Evolutionary conservation across 1,140 invertebrate species (phyloP).

Genomic region (Zaprionus gabonicus): DNA sequence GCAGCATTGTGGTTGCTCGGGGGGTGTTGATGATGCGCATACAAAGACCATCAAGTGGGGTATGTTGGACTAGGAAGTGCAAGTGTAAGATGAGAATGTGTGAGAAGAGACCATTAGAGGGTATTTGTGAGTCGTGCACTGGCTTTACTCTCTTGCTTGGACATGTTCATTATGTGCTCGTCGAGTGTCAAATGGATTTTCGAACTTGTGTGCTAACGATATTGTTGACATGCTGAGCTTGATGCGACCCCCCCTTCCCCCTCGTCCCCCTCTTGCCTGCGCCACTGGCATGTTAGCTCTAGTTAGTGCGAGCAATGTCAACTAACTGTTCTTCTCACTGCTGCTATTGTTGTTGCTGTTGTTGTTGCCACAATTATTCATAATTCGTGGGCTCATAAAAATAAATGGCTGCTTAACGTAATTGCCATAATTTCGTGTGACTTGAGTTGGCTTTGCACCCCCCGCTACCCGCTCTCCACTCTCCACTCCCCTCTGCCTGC

Average conservation of each 20-base stretch:
- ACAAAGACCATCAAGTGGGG: not conserved
- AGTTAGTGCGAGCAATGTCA: slow-evolving; percentile 12
- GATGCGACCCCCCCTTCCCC: not conserved
- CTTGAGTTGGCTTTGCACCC: slow-evolving; percentile 54
- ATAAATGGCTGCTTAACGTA: slow-evolving; percentile 82
- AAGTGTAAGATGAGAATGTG: not conserved
- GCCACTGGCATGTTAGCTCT: not conserved
- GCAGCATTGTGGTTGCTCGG: not conserved
- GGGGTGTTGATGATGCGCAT: slow-evolving; percentile 1
- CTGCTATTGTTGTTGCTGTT: slow-evolving; percentile 20
- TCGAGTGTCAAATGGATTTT: slow-evolving; percentile 69
- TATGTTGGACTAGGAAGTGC: not conserved
- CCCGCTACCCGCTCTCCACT: not conserved
- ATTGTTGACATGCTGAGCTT: slow-evolving; percentile 38
- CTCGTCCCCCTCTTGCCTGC: no score
- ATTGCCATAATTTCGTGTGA: slow-evolving; percentile 80
- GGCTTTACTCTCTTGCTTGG: not conserved
- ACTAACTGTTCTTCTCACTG: slow-evolving; percentile 35
- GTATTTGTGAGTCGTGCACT: slow-evolving; percentile 12
- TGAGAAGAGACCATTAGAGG: not conserved
- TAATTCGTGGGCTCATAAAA: slow-evolving; percentile 82
- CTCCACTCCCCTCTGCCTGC: not conserved
- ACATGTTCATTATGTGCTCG: slow-evolving; percentile 57
- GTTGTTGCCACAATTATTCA: slow-evolving; percentile 70
- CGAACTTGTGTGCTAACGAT: slow-evolving; percentile 54